phyloP scores from a whole-genome alignment of 2,888 invertebrate genomes.

The Perdita meconis region DNA sequence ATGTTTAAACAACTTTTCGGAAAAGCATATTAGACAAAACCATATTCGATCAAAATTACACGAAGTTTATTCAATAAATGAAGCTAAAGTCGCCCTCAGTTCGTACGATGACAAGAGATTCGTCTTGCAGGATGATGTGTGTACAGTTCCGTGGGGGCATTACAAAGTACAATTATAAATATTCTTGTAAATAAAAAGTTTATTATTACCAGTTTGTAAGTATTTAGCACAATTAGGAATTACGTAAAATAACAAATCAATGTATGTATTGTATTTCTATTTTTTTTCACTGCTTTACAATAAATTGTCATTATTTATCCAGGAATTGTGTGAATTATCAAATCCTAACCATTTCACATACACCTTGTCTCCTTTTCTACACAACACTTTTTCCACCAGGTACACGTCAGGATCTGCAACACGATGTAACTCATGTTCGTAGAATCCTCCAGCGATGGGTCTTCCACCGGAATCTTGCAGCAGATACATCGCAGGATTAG shows the following conservation, averaged over 20 bases:
- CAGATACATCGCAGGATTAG: slow-evolving; percentile 12
- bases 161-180: neutral
- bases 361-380: neutral
- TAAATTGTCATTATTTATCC: slow-evolving; percentile 7
- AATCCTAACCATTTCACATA: slow-evolving; percentile 18
- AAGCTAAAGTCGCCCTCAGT: neutral
- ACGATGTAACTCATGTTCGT: neutral
- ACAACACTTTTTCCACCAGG: slow-evolving; percentile 1
- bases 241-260: too few relatives aligned
- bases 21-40: too few relatives aligned
- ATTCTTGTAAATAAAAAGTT: neutral
- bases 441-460: slow-evolving; percentile 5
- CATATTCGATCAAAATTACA: too few relatives aligned
- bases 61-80: too few relatives aligned
- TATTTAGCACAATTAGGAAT: too few relatives aligned
- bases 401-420: neutral
- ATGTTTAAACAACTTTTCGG: too few relatives aligned
- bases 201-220: too few relatives aligned
- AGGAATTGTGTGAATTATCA: slow-evolving; percentile 2
- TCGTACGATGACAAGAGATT: neutral
- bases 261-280: too few relatives aligned
- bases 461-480: neutral
- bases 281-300: neutral
- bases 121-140: neutral
- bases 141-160: neutral